Conservation (phyloP, 2,113 vertebrate genomes). For the Catharus fuscescens region DNA sequence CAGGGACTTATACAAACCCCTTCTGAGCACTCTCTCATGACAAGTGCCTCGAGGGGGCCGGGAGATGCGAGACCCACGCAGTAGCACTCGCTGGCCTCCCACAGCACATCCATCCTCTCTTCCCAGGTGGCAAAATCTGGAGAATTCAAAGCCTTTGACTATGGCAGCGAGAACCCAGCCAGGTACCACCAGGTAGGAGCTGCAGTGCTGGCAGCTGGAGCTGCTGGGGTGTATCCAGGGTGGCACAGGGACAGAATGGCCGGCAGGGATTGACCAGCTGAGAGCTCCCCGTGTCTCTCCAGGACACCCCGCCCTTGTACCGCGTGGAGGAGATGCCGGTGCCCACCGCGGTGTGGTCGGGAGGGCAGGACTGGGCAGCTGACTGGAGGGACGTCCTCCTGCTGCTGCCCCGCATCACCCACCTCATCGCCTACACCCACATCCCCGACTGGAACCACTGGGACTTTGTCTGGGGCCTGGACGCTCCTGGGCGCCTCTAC, state of each 20-base stretch:
- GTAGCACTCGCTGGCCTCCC: fast-evolving
- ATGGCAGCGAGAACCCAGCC: constrained; percentile 77
- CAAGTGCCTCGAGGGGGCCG: fast-evolving
- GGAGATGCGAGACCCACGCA: fast-evolving
- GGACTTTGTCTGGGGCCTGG: constrained; percentile 92
- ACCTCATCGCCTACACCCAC: constrained; percentile 76
- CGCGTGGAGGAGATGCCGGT: constrained; percentile 81
- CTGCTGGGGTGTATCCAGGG: neutral
- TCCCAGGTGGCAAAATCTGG: constrained; percentile 69
- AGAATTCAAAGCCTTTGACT: constrained; percentile 87
- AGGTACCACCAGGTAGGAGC: constrained; percentile 87
- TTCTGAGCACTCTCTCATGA: neutral
- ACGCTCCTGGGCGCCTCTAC: constrained; percentile 81
- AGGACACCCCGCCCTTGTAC: constrained; percentile 75
- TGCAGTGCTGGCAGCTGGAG: neutral
- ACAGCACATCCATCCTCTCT: neutral
- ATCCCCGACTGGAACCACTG: constrained; percentile 87
- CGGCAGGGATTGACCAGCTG: neutral
- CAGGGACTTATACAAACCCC: neutral
- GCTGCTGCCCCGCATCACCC: constrained; percentile 81
- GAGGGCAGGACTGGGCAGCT: constrained; percentile 81
- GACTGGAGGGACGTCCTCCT: constrained; percentile 74
- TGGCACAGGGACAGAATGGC: neutral
- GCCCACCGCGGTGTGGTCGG: constrained; percentile 86
- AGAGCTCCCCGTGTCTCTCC: neutral